Base-by-base conservation (phyloP, 2,888 invertebrate species). In the Hydrotaea cyrtoneurina region DNA sequence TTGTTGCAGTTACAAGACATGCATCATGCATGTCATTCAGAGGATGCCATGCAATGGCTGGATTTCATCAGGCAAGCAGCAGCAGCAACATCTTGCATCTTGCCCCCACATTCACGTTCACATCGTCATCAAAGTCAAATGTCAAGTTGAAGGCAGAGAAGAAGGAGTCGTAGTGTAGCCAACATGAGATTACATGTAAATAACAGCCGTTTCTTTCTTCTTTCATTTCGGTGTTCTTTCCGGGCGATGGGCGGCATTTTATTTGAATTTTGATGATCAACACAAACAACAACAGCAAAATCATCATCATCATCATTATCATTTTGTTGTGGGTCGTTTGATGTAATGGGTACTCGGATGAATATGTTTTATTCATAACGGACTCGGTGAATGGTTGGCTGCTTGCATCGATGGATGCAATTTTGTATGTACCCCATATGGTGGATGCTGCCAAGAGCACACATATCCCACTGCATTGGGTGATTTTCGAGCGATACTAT, bases 51-150 rank as follows among this genome's bases (percentile, higher is more conserved):
- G 17, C 50, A n/a, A 66, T n/a, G n/a, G 19, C 17, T 19, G 23
- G 69, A n/a, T 62, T 62, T 31, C 62, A 62, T 62, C 62, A 62
- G 31, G 39, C 39, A 39, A 50, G 31, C 31, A 31, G 31, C 31
- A 31, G 31, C 31, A 31, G 7, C 31, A 31, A 7, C 31, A 31
- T 31, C 31, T 31, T 31, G 31, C n/a, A 50, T 50, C 31, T 31
- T 31, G 31, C n/a, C 13, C n/a, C 50, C 50, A 50, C 50, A 50
- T 15, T 50, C 50, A 21, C 31, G 7, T 31, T 7, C 19, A 57
- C 43, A 21, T 69, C 43, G 21, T 21, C 73, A 73, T 77, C 79
- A 76, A 82, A 82, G 85, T 82, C 85, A 85, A 85, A 85, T 79
- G 85, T 85, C 85, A 85, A 82, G 79, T 80, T 82, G 66, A 80